Percentiles rank a stretch among this genome's conserved stretches.
Evolutionary conservation across 1,140 invertebrate genomes (phyloP).

Genomic region (Armadillidium nasatum): DNA sequence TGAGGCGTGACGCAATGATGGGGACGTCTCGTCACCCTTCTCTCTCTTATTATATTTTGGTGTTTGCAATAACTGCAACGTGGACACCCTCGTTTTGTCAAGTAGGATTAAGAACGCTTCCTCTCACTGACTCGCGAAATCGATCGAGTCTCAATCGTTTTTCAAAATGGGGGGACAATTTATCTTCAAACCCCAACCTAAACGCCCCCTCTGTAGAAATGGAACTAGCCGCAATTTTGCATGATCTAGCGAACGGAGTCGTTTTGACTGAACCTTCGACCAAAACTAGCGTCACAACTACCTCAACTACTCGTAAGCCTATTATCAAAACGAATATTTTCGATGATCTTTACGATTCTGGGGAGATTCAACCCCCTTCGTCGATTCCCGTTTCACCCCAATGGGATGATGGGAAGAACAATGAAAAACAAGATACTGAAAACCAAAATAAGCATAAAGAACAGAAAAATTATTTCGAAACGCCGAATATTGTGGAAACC

Average conservation of each 20-base stretch:
- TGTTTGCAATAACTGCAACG: no score
- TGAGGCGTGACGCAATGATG: not conserved
- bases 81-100: not conserved
- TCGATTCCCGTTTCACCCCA: not conserved
- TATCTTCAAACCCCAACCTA: not conserved
- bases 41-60: not conserved
- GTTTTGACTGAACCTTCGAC: not conserved
- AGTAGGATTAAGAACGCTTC: not conserved
- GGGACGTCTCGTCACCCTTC: not conserved
- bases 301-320: slow-evolving; percentile 23
- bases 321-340: not conserved
- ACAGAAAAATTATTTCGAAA: not conserved
- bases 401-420: not conserved
- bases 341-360: not conserved
- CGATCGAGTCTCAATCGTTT: not conserved
- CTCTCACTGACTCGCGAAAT: not conserved
- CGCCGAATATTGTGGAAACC: not conserved
- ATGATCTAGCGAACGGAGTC: slow-evolving; percentile 18
- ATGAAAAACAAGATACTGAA: not conserved
- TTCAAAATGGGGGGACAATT: not conserved
- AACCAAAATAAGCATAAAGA: not conserved
- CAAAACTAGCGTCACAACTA: slow-evolving; percentile 16
- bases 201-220: no score
- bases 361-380: not conserved
- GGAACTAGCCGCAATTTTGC: no score